A percentile compares a stretch with the other conserved stretches of the same genome.
phyloP scores from a whole-genome alignment of 2,113 vertebrate genomes.

The Callithrix jacchus region DNA sequence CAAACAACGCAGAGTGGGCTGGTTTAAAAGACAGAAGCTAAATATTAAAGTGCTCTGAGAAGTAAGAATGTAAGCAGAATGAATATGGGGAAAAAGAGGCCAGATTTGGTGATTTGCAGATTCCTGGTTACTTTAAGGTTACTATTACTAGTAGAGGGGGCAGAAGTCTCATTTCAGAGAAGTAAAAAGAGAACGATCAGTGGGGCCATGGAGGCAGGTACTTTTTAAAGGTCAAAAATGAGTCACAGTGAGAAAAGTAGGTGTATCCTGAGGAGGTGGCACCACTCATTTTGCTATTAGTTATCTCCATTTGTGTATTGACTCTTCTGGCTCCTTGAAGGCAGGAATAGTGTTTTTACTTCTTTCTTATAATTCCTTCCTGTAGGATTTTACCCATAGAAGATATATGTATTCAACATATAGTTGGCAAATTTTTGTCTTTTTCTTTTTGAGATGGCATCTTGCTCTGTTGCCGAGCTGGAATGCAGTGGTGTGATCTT shows the following conservation, averaged over 20 bases:
- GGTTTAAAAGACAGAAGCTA: background rate
- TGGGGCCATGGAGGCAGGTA: background rate
- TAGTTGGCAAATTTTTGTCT: background rate
- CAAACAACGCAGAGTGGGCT: background rate
- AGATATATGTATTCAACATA: background rate
- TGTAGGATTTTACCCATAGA: background rate
- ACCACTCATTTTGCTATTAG: background rate
- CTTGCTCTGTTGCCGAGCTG: too few relatives aligned
- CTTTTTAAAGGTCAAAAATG: background rate
- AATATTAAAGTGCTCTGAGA: background rate
- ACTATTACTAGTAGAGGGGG: background rate
- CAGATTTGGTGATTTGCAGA: background rate
- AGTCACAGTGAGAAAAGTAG: background rate
- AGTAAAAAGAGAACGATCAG: background rate
- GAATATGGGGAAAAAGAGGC: background rate
- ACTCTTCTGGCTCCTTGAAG: background rate
- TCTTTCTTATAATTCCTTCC: background rate
- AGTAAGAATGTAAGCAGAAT: background rate
- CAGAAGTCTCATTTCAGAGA: background rate
- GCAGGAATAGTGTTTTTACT: background rate
- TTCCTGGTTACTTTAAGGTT: background rate
- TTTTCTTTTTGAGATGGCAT: background rate
- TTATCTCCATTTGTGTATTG: background rate
- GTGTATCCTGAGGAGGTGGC: background rate
- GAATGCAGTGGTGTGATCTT: too few relatives aligned